Conservation (phyloP, 2,888 invertebrate species). For the Esperia sulphurella region DNA sequence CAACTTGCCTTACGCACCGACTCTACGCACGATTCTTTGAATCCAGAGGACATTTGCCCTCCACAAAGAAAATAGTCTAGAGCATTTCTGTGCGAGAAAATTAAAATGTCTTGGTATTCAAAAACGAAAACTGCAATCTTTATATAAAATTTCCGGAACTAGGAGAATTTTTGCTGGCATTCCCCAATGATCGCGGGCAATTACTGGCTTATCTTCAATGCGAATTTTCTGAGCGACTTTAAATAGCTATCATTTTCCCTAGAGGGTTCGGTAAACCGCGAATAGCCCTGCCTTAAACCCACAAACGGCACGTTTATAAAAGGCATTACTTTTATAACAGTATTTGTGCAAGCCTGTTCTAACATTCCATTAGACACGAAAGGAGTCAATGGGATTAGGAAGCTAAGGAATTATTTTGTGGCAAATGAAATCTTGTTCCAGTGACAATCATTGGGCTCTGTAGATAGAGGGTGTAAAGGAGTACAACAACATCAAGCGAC, state of each 20-base stretch:
- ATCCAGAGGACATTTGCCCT: too few relatives aligned
- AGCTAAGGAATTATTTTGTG: neutral
- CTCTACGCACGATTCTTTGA: too few relatives aligned
- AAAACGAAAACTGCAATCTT: slow-evolving; percentile 15
- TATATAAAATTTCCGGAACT: slow-evolving; percentile 37
- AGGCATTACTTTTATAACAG: slow-evolving; percentile 39
- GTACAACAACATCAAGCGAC: too few relatives aligned
- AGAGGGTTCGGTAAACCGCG: slow-evolving; percentile 39
- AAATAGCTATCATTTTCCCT: slow-evolving; percentile 65
- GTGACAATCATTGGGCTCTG: too few relatives aligned
- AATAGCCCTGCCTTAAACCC: slow-evolving; percentile 44
- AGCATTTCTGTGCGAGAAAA: too few relatives aligned
- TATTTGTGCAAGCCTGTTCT: slow-evolving; percentile 25
- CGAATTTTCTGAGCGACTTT: slow-evolving; percentile 67
- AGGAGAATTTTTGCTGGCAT: slow-evolving; percentile 35
- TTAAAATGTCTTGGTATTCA: too few relatives aligned
- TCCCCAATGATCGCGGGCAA: slow-evolving; percentile 57
- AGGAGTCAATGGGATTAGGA: neutral
- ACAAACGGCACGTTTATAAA: slow-evolving; percentile 41
- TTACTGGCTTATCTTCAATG: slow-evolving; percentile 63
- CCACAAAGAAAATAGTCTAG: too few relatives aligned
- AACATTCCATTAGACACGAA: slow-evolving; percentile 24
- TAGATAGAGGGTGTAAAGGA: too few relatives aligned
- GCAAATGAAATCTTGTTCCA: too few relatives aligned
- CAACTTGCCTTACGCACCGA: too few relatives aligned